Percentiles rank a stretch among this genome's conserved stretches.
These are phyloP conservation scores for Melitaea athalia DNA, from an alignment of 2,888 invertebrate species.

Conservation along the genomic window DNA sequence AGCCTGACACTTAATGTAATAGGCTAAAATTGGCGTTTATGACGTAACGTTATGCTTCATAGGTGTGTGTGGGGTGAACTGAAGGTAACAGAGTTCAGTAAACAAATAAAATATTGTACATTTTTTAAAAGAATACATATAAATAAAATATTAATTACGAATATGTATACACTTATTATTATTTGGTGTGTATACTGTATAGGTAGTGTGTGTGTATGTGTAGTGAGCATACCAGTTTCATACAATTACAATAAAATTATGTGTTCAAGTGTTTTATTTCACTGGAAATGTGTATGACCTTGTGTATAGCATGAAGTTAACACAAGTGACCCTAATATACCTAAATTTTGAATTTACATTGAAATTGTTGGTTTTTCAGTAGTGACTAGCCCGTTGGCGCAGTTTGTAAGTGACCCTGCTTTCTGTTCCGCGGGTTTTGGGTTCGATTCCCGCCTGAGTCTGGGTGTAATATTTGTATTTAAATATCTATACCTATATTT, in stretches of 20 bases:
- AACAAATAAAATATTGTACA: background rate
- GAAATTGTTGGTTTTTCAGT: background rate
- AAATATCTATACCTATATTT: too few species aligned
- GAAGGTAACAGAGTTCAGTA: too few species aligned
- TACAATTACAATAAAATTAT: conserved; percentile 12
- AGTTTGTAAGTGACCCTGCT: background rate
- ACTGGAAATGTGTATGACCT: conserved; percentile 6
- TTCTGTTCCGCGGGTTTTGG: background rate
- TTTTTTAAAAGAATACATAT: background rate
- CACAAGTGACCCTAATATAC: background rate
- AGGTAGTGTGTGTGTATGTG: conserved; percentile 2
- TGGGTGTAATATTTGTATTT: too few species aligned
- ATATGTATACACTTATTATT: too few species aligned
- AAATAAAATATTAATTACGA: background rate
- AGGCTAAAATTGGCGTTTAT: too few species aligned
- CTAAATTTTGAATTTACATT: background rate
- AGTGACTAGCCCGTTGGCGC: background rate
- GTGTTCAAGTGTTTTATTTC: conserved; percentile 18
- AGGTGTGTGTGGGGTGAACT: too few species aligned
- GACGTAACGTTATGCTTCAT: too few species aligned
- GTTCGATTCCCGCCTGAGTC: too few species aligned
- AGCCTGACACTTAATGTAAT: too few species aligned
- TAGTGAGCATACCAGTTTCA: conserved; percentile 6
- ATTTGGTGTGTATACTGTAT: too few species aligned
- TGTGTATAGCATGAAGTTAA: conserved; percentile 6